Evolutionary conservation across 2,888 invertebrate species (phyloP), one percentile per base, ranked within the genome.

Genomic region (Ferrisia virgata): DNA sequence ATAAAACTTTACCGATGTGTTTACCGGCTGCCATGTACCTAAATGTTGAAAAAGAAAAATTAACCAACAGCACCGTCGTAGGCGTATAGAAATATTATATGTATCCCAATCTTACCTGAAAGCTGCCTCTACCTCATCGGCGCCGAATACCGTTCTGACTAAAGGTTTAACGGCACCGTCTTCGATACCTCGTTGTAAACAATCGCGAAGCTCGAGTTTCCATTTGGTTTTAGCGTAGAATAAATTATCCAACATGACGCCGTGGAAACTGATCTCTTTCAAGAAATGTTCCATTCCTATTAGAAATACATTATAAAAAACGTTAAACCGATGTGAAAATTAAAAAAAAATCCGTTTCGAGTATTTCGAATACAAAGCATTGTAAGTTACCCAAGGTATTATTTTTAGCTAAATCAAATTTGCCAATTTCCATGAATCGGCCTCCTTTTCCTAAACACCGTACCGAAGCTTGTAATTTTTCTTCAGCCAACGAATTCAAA

Each of bases 401-500:
- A 87, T 96, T 93, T 84, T 90, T 90, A 0, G 92, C 91, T 87
- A 96, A 89, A 89, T 96, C 96, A 87, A 93, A 94, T 89, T 96
- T 96, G 72, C 96, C 96, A 85, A 96, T 96, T 89, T 96, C 96
- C 79, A 96, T 88, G 89, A 96, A 96, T 85, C 93, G 90, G 11
- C 96, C 93, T 0, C 90, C 89, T 1, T 86, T 86, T 0, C 90
- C 91, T 11, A 93, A 88, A 86, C 93, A 93, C 2, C 92, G 89
- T 0, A 92, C 88, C 0, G 93, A 93, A 0, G 93, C 94, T 87
- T 92, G 91, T 0, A 98, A 90, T 89, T 98, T 98, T 76, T 98
- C 97, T 87, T 96, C 97, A 0, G 97, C 93, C 69, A 99, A 89
- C 0, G 97, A 97, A 89, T 99, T 99, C 8, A 96, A 89, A 15